phyloP scores from a whole-genome alignment of 2,113 vertebrate genomes.

The Cephalophus harveyi region DNA sequence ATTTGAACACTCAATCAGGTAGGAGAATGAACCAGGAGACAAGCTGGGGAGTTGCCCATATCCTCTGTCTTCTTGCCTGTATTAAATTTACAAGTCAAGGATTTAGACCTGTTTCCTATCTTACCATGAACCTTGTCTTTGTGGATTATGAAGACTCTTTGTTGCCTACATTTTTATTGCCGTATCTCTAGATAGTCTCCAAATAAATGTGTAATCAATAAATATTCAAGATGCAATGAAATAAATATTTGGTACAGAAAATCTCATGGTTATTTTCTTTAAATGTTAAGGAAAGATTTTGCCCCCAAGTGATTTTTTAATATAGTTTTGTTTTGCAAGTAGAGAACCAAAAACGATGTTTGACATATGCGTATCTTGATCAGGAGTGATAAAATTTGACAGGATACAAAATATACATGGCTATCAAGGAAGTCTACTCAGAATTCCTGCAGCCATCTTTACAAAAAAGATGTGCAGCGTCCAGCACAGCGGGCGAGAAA shows the following conservation, averaged over 20 bases:
- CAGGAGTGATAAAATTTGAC: background rate
- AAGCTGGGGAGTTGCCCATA: background rate
- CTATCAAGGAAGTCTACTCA: background rate
- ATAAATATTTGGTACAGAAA: background rate
- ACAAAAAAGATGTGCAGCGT: background rate
- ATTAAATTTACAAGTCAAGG: background rate
- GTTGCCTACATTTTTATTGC: background rate
- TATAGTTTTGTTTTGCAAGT: background rate
- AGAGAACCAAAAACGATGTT: background rate
- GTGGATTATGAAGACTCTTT: background rate
- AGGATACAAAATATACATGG: background rate
- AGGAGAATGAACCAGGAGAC: background rate
- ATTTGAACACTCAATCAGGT: background rate
- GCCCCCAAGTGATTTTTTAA: background rate
- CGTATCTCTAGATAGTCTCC: background rate
- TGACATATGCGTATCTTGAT: background rate
- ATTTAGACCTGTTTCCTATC: background rate
- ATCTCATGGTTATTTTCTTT: background rate
- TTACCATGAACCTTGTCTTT: background rate
- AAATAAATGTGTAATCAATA: background rate
- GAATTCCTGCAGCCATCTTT: background rate
- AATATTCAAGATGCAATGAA: background rate
- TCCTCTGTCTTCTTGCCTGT: background rate
- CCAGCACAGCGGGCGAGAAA: background rate
- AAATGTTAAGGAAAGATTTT: background rate